Percentiles rank a stretch among this genome's conserved stretches.
Evolutionary conservation across 2,113 vertebrate species (phyloP).

Genomic region (Brienomyrus brachyistius): DNA sequence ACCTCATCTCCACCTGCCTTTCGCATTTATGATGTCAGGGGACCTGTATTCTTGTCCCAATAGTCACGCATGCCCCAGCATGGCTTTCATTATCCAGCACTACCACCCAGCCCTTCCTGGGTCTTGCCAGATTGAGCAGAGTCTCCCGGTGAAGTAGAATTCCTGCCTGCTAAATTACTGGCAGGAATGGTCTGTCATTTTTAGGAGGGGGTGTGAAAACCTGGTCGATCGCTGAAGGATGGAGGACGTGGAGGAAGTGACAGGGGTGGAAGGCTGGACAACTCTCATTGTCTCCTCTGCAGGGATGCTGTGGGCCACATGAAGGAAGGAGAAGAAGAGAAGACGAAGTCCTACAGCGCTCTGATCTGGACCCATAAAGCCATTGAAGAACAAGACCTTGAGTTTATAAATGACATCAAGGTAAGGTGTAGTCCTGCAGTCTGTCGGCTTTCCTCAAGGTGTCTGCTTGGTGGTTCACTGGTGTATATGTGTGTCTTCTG

Average conservation of each 20-base stretch:
- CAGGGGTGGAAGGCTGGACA: background rate
- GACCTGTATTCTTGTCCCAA: background rate
- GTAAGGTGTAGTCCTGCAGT: slow-evolving; percentile 41
- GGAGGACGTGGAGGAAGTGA: background rate
- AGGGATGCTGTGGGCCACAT: slow-evolving; percentile 88
- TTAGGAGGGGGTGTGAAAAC: background rate
- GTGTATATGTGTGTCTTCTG: background rate
- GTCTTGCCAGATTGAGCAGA: background rate
- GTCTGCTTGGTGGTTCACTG: background rate
- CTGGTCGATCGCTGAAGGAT: background rate
- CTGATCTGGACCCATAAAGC: slow-evolving; percentile 83
- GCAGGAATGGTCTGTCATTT: background rate
- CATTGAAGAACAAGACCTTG: slow-evolving; percentile 70
- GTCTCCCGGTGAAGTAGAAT: background rate
- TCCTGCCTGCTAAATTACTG: background rate
- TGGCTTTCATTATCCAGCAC: background rate
- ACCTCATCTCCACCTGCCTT: background rate
- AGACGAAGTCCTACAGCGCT: slow-evolving; percentile 92
- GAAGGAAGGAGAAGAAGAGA: slow-evolving; percentile 96
- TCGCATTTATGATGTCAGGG: background rate
- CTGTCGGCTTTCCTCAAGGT: background rate
- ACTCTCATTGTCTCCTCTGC: slow-evolving; percentile 35
- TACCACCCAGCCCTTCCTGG: background rate
- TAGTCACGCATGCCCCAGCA: background rate
- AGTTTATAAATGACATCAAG: slow-evolving; percentile 75